A percentile compares a stretch with the other conserved stretches of the same genome.
Evolutionary conservation across 2,113 vertebrate genomes (phyloP).

Genomic region (Syrmaticus mikado): DNA sequence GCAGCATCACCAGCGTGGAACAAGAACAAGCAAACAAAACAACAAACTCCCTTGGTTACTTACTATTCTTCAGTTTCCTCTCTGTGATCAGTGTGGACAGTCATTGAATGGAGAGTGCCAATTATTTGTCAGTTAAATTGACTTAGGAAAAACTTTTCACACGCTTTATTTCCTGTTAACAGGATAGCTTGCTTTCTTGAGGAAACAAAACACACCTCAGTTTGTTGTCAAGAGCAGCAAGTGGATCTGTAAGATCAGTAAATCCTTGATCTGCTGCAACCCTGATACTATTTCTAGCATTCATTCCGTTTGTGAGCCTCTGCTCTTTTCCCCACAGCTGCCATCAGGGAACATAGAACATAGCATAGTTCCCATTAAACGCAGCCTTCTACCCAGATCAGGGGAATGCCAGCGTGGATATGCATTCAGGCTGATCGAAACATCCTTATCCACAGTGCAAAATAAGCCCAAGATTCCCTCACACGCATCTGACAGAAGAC

Average conservation of each 20-base stretch:
- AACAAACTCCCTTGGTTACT: rapidly evolving
- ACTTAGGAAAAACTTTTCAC: not conserved
- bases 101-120: not conserved
- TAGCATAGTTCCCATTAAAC: not conserved
- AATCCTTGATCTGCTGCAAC: not conserved
- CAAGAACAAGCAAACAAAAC: not conserved
- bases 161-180: rapidly evolving
- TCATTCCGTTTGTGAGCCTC: not conserved
- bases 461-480: not conserved
- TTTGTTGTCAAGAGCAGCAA: not conserved
- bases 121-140: not conserved
- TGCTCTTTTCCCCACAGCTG: not conserved
- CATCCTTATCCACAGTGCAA: not conserved
- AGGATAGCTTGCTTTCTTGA: not conserved
- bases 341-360: not conserved
- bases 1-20: too few species aligned
- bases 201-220: not conserved
- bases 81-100: not conserved
- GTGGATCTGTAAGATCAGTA: not conserved
- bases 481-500: not conserved
- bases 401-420: rapidly evolving
- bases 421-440: not conserved
- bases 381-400: not conserved
- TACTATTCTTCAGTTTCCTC: not conserved
- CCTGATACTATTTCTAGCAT: not conserved